Base-by-base conservation (phyloP, 2,113 vertebrate genomes). In the Hypocryptadius cinnamomeus region DNA sequence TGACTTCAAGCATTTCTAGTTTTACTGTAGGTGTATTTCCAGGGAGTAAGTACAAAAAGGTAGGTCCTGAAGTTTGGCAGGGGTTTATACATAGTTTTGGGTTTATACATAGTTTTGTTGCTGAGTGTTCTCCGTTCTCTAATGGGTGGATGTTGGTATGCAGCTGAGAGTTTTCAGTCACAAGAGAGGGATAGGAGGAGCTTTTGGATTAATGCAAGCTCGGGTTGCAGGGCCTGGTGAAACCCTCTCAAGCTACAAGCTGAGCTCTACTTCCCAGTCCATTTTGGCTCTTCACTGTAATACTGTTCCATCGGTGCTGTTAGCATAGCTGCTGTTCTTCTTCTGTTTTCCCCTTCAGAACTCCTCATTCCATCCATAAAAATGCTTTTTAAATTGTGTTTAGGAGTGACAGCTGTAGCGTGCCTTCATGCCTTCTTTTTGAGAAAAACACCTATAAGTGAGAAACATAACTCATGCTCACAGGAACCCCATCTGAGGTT, bases 191-290 rank as follows among this genome's bases (percentile, higher is more conserved):
- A 28, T 13, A 54, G 16, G 22, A 40, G 22, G 7, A 59, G 27
- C 9, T 40, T 48, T 30, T 21, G 44, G 33, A 20, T 45, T 70
- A 22, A 8, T 45, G 42, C 15, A 45, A 47, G 15, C 20, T 68
- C 23, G 18, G 7, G 14, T 24, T 68, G 19, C 48, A 53, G 12
- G 35, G 31, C 25, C 23, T 69, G 40, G 24, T 60, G 40, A 71
- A 82, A 23, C 8, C 16, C 3, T 30, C 18, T 22, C 2, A 12
- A 28, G 14, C 35, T 14, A 2, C 21, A 59, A 1, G 21, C 40
- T 45, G 44, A 74, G 10, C 0, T 1, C 8, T 6, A 4, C 15
- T 65, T 45, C n/a, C 33, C 7, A 8, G 4, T 53, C 60, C 9
- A 2, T 59, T 84, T 81, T 64, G 40, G 8, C 11, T 79, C 59